Base-by-base conservation (phyloP, 92 coral and sea anemone species). In the Meandrina meandrites region DNA sequence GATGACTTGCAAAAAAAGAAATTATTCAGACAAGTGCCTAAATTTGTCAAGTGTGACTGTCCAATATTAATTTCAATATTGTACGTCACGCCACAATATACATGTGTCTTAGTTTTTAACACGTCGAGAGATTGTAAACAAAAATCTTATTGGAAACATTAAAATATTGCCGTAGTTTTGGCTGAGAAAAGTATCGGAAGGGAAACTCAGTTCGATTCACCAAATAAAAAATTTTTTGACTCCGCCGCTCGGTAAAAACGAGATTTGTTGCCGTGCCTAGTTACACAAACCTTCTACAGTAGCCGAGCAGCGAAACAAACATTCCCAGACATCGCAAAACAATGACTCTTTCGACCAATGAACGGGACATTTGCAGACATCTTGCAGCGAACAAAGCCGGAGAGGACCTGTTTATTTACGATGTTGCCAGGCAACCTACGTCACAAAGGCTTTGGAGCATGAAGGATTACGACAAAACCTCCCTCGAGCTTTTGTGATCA, bases 361-460 rank as follows among this genome's bases (percentile, higher is more conserved):
- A 45, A 21, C 53, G 16, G 31, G 51, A 82, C 69, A 81, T 50
- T 81, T 82, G 81, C 75, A 77, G 86, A 81, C 79, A 15, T 78
- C 78, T 35, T 47, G 31, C 42, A 21, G 66, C 27, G 91, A 87
- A 76, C 86, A 90, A 87, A 51, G 66, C 28, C 64, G 16, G 16
- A 21, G 32, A 58, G 78, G 58, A 81, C 69, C 80, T 95, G 87
- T 95, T 95, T 93, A 90, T 93, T 95, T 86, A 85, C 93, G 6
- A 8, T 69, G 95, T 92, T 88, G 80, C 98, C 78, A 86, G 57
- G 98, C 84, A 79, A 95, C 93, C 70, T 86, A 90, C 94, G 95
- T 94, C 94, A 89, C 85, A 86, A 80, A 56, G 58, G 71, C 89
- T 11, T 34, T 73, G 86, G 36, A 34, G 78, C 84, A 91, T 72